A percentile compares a stretch with the other conserved stretches of the same genome.
Evolutionary conservation across 2,113 vertebrate species (phyloP).

Genomic region (Rhynchomys soricoides): DNA sequence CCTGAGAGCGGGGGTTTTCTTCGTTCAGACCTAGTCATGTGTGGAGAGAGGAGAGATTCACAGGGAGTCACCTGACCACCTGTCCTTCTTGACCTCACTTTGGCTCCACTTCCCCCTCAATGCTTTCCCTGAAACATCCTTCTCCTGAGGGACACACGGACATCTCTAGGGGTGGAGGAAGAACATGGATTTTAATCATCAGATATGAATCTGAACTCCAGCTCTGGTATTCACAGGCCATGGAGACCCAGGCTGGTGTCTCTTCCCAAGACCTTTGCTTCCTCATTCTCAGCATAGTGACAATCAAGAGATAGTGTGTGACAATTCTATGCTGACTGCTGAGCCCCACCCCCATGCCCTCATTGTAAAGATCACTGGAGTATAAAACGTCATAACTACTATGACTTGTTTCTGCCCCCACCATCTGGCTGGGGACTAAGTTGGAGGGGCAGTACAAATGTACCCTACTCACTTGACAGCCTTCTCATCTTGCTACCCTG

Average conservation of each 20-base stretch:
- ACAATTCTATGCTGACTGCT: background rate
- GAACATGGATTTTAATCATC: background rate
- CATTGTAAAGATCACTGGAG: background rate
- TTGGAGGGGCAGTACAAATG: background rate
- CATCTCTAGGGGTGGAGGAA: background rate
- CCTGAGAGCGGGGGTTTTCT: background rate
- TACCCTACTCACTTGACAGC: background rate
- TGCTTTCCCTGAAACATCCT: background rate
- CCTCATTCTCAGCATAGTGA: background rate
- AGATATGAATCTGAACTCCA: conserved; percentile 52
- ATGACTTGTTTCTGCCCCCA: background rate
- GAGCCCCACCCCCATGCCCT: background rate
- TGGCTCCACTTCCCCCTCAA: background rate
- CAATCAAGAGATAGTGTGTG: background rate
- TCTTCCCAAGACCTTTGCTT: background rate
- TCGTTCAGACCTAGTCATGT: background rate
- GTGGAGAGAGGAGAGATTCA: background rate
- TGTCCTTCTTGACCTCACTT: background rate
- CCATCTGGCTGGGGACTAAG: background rate
- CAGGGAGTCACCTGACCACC: background rate
- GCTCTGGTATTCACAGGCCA: conserved; percentile 1
- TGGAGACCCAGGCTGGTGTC: conserved; percentile 19
- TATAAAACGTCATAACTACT: background rate
- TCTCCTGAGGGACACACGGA: background rate
- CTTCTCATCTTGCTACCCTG: background rate